Base-by-base conservation (phyloP, 2,888 invertebrate species). In the Pristionchus japonicus region DNA sequence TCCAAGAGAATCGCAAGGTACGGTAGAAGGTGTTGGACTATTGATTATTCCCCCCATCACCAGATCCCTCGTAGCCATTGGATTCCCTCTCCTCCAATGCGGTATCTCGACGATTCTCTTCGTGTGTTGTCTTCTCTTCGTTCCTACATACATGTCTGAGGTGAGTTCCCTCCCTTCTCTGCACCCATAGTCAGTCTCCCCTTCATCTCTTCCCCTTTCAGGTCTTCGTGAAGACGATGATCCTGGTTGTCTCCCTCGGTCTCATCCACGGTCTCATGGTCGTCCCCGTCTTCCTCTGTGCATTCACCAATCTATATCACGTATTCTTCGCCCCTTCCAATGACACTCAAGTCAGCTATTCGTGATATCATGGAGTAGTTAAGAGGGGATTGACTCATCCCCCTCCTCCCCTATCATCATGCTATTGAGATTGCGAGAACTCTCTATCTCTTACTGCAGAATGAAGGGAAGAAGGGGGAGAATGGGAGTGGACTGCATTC, bases 191-290 rank as follows among this genome's bases (percentile, higher is more conserved):
- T n/a, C n/a, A n/a, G n/a, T n/a, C n/a, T n/a, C n/a, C n/a, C n/a
- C n/a, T n/a, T n/a, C n/a, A n/a, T n/a, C n/a, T n/a, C n/a, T n/a
- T n/a, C n/a, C n/a, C n/a, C n/a, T n/a, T 90, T 88, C 85, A 92
- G 92, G 92, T 93, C 17, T 93, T 93, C 89, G 93, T 93, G 52
- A 93, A 93, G 77, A 92, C 93, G 4, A 93, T 93, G 93, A 91
- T 93, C 27, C 90, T 93, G n/a, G 93, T 93, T 40, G 93, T 93
- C 11, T 89, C 91, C 11, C 89, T 93, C 7, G 93, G 93, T 13
- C 90, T 93, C 13, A 89, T 93, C 49, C 93, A 93, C 77, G 93
- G 92, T 80, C 89, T 93, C 6, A 89, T 93, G 86, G 88, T 93
- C 82, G 92, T 93, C 49, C 93, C 93, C 3, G 91, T 92, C 43